phyloP scores from a whole-genome alignment of 2,113 vertebrate genomes.

The Desmodus rotundus region DNA sequence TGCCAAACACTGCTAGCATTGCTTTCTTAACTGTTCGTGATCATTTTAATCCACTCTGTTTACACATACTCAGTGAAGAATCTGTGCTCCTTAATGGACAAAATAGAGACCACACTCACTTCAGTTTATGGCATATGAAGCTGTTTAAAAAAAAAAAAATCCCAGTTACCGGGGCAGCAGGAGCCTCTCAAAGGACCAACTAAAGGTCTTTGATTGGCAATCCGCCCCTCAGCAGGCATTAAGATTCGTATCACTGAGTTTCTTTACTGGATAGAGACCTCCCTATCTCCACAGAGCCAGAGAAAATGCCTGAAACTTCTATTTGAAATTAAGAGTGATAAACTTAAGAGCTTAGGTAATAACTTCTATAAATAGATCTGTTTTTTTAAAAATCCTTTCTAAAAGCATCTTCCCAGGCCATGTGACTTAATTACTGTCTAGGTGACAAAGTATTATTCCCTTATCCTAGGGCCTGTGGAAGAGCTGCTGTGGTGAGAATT shows the following conservation, averaged over 20 bases:
- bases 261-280: background rate
- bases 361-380: slow-evolving; percentile 52
- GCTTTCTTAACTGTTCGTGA: background rate
- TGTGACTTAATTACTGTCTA: slow-evolving; percentile 29
- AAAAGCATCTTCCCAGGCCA: slow-evolving; percentile 49
- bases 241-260: background rate
- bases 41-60: slow-evolving; percentile 8
- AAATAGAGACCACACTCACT: background rate
- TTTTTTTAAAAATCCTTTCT: background rate
- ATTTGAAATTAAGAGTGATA: slow-evolving; percentile 35
- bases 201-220: background rate
- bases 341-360: slow-evolving; percentile 43
- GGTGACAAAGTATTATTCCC: slow-evolving; percentile 16
- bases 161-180: background rate
- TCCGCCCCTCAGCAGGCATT: background rate
- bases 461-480: background rate
- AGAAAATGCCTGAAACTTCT: slow-evolving; percentile 18
- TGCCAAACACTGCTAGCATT: background rate
- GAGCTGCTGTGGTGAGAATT: slow-evolving; percentile 19
- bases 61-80: background rate
- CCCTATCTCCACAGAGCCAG: background rate
- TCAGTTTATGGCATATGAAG: background rate
- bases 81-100: background rate
- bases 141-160: background rate
- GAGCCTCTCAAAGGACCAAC: background rate